Base-by-base conservation (phyloP, 2,797 vertebrate species). In the Artibeus jamaicensis region DNA sequence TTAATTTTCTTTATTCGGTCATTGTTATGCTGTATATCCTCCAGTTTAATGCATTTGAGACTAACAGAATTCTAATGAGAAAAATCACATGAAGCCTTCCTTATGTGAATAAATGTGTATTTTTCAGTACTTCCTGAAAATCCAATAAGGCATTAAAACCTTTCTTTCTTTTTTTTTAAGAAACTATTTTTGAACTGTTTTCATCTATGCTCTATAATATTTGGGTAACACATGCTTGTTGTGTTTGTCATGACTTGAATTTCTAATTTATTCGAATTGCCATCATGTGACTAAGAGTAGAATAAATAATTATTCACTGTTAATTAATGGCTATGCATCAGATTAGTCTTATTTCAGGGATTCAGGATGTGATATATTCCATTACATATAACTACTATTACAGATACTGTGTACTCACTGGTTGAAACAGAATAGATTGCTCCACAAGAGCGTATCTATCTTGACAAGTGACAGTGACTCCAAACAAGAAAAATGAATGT, bases 31-130 rank as follows among this genome's bases (percentile, higher is more conserved):
- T 85, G 73, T 42, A 88, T 81, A 85, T 74, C 5, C 19, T 95
- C 48, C 88, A 90, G 62, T 88, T 90, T 48, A 85, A 34, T 5
- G 14, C 48, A 74, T 68, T 74, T 55, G 76, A 97, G 39, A 73
- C 24, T 89, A 87, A 84, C 19, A 59, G 50, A 96, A 96, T 82
- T 89, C 26, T 92, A 87, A 88, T 55, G 4, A 88, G 39, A 46
- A 96, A 94, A 97, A 90, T 70, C 37, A 90, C 86, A 93, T 44
- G 59, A 96, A 91, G 32, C 2, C 16, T 21, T 73, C 67, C n/a
- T 59, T 55, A n/a, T 21, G 6, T 77, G 37, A 71, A 86, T 62
- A 53, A 53, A 71, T 74, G 22, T 62, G 18, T 16, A n/a, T 67
- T 93, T 65, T 79, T 55, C 50, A 92, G 18, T 1, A 10, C 29